Conservation (phyloP, 1,140 invertebrate species). For the Trichogramma pretiosum region DNA sequence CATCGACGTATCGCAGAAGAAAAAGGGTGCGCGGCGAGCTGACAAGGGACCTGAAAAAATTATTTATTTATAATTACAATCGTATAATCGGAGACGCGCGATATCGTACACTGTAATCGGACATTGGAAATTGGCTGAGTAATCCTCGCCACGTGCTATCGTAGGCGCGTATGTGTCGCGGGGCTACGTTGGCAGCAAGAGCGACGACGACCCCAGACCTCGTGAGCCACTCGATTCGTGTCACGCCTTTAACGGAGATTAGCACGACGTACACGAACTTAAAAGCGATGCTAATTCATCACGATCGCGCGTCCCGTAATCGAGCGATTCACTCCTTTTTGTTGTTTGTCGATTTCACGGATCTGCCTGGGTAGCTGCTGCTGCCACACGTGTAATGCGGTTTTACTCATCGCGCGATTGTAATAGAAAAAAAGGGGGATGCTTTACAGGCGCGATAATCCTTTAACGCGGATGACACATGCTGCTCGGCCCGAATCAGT, state of each 20-base stretch:
- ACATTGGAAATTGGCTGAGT: constrained; percentile 39
- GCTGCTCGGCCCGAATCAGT: too few relatives aligned
- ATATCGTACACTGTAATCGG: constrained; percentile 18
- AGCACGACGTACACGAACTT: constrained; percentile 32
- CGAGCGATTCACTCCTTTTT: neutral
- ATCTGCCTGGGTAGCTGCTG: too few relatives aligned
- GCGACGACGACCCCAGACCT: constrained; percentile 1
- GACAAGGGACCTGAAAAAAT: too few relatives aligned
- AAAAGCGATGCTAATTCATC: constrained; percentile 36
- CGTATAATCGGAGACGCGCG: too few relatives aligned
- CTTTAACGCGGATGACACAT: too few relatives aligned
- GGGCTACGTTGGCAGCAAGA: constrained; percentile 3
- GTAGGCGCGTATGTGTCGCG: neutral
- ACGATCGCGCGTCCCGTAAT: constrained; percentile 7
- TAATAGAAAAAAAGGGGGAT: too few relatives aligned
- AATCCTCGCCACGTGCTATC: constrained; percentile 39
- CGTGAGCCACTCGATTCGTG: too few relatives aligned
- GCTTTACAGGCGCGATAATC: too few relatives aligned
- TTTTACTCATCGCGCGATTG: neutral
- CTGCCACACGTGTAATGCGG: too few relatives aligned
- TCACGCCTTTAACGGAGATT: too few relatives aligned
- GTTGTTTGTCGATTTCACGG: neutral
- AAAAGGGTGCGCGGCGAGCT: neutral
- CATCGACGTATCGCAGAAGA: neutral
- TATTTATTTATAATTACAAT: too few relatives aligned